Evolutionary conservation across 1,140 invertebrate genomes (phyloP).

Genomic region (Lordiphosa stackelbergi): DNA sequence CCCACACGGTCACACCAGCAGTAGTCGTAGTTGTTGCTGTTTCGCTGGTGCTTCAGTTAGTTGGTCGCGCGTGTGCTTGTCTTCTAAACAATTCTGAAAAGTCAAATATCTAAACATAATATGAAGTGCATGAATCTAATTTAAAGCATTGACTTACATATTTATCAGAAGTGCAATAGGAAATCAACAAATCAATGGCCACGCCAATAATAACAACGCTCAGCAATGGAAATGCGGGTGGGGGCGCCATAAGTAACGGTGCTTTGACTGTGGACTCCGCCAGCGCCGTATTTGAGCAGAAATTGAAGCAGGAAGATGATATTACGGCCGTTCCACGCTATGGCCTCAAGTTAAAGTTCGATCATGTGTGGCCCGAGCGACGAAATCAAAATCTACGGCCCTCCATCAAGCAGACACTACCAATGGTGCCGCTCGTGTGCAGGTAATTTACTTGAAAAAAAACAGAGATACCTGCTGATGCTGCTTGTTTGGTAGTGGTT

Average conservation of each 20-base stretch:
- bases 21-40: too few relatives aligned
- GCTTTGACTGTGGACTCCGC: constrained; percentile 49
- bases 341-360: constrained; percentile 84
- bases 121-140: neutral
- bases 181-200: constrained; percentile 29
- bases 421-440: constrained; percentile 70
- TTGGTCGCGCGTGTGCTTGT: too few relatives aligned
- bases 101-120: neutral
- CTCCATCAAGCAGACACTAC: constrained; percentile 80
- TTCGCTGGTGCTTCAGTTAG: too few relatives aligned
- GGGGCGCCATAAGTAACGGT: constrained; percentile 4
- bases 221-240: constrained; percentile 30
- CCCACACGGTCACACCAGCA: too few relatives aligned
- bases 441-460: constrained; percentile 44
- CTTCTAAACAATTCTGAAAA: too few relatives aligned
- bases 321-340: constrained; percentile 79
- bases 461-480: neutral
- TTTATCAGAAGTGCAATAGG: constrained; percentile 20
- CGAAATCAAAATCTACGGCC: constrained; percentile 83
- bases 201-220: constrained; percentile 23
- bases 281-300: constrained; percentile 65
- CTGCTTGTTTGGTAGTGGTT: constrained; percentile 5
- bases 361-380: constrained; percentile 87
- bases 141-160: constrained; percentile 7
- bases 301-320: constrained; percentile 53